These are phyloP conservation scores for Icerya purchasi DNA, from an alignment of 2,888 invertebrate species.

Conservation along the genomic window DNA sequence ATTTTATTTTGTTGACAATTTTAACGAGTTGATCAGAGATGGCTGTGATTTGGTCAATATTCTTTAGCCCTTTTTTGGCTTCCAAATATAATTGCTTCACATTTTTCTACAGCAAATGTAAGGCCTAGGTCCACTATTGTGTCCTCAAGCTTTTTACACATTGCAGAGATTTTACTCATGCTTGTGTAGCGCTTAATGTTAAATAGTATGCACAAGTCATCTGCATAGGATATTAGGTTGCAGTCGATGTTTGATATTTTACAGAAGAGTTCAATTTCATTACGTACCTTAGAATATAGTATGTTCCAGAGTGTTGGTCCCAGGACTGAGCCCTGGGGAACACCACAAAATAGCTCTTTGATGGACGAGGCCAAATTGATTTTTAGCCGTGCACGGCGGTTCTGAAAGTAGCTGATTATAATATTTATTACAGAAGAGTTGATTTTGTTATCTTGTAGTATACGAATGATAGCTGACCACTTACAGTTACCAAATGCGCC, in stretches of 20 bases:
- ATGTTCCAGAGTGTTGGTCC: not conserved
- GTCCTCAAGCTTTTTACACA: not conserved
- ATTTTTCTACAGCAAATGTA: too few relatives aligned
- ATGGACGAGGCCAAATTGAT: not conserved
- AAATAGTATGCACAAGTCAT: not conserved
- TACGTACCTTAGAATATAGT: not conserved
- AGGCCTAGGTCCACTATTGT: too few relatives aligned
- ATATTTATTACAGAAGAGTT: too few relatives aligned
- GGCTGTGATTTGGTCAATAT: not conserved
- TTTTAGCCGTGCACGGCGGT: too few relatives aligned
- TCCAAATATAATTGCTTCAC: not conserved
- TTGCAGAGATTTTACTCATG: not conserved
- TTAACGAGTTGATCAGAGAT: not conserved
- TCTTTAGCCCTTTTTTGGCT: not conserved
- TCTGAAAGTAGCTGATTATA: too few relatives aligned
- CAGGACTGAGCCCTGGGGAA: not conserved
- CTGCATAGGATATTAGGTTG: not conserved
- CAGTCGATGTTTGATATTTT: not conserved
- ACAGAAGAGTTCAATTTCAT: not conserved
- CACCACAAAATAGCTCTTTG: not conserved
- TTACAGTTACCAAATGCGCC: too few relatives aligned
- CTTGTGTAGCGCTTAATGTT: not conserved
- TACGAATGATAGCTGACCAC: too few relatives aligned
- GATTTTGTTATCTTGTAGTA: too few relatives aligned
- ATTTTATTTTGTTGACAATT: not conserved